Conservation (phyloP, 2,888 invertebrate species). For the Dicroscelio sp. region DNA sequence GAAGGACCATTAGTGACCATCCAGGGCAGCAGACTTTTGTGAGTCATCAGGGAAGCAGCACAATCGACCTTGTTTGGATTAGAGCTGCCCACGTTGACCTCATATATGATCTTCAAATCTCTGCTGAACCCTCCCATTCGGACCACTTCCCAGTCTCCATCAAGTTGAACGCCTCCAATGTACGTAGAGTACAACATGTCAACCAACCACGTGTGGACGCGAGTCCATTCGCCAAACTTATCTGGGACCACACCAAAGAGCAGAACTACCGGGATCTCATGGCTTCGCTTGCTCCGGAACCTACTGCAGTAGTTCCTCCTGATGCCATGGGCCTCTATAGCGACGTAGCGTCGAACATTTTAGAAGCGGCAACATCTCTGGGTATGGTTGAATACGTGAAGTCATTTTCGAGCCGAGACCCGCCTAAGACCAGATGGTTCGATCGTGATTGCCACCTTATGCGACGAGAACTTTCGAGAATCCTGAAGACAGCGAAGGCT, state of each 20-base stretch:
- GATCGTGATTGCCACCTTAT: neutral
- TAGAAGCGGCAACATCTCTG: neutral
- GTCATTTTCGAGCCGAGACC: neutral
- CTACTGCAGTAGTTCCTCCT: neutral
- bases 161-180: neutral
- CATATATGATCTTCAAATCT: neutral
- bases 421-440: neutral
- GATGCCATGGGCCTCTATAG: neutral
- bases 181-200: neutral
- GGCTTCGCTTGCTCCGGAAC: neutral
- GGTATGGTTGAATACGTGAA: neutral
- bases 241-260: neutral
- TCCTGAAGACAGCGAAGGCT: neutral
- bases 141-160: neutral
- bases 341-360: neutral
- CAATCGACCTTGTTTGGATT: neutral
- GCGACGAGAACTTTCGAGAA: neutral
- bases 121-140: neutral
- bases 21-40: neutral
- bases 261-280: neutral
- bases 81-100: neutral
- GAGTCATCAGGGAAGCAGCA: neutral
- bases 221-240: neutral
- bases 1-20: neutral
- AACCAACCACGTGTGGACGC: neutral